A percentile compares a stretch with the other conserved stretches of the same genome.
Conservation (phyloP, 2,888 invertebrate genomes). For the Aphrophora alni region DNA sequence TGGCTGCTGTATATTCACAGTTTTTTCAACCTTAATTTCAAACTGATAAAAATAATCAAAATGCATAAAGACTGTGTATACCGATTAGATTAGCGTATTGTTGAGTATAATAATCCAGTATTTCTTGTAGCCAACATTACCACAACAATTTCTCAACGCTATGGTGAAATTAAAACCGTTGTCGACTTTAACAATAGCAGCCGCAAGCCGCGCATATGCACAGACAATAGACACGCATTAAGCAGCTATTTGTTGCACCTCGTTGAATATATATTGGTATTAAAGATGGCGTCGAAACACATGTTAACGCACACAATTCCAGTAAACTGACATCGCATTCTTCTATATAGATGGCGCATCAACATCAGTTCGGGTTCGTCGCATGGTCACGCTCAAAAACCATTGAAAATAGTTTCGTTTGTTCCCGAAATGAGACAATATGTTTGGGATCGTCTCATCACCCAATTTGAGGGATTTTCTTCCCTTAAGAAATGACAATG, state of each 20-base stretch:
- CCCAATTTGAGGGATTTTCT: conserved; percentile 1
- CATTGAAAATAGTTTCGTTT: neutral
- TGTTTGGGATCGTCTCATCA: neutral
- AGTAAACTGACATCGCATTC: neutral
- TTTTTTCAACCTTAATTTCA: no score
- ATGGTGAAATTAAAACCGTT: neutral
- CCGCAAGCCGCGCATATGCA: neutral
- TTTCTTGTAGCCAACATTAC: neutral
- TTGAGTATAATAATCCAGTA: neutral
- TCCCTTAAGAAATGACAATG: neutral
- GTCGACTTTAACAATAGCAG: neutral
- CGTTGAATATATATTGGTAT: neutral
- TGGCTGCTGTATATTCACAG: no score
- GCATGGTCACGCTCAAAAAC: neutral
- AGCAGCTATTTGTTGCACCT: neutral
- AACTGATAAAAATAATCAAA: no score
- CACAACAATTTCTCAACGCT: neutral
- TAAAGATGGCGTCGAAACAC: neutral
- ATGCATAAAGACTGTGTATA: no score
- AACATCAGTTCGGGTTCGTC: neutral
- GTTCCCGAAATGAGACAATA: neutral
- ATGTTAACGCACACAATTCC: neutral
- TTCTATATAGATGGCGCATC: neutral
- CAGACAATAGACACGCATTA: neutral
- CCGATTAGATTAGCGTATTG: no score